Base-by-base conservation (phyloP, 2,888 invertebrate species). In the Phengaris arion region DNA sequence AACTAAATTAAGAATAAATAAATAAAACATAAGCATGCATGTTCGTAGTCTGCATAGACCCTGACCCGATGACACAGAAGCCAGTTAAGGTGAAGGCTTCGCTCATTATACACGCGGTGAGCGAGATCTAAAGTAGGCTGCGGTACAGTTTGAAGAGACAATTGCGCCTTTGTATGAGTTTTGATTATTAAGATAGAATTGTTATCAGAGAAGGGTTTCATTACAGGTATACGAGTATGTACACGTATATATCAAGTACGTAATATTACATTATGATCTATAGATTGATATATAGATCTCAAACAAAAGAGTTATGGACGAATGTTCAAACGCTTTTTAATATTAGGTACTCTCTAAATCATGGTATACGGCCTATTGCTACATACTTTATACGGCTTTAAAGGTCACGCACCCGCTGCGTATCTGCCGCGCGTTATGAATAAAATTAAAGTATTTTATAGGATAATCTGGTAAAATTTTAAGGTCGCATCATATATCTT, bases 1-100 rank as follows among this genome's bases (percentile, higher is more conserved):
- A 72, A 72, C 72, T 72, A 54, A 72, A 72, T 72, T 72, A 72
- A 72, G 72, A 72, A 35, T 52, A 35, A 72, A 72, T 72, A 72
- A 54, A 72, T 72, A 72, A 72, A 72, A 72, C 72, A 72, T 72
- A 6, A 48, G 70, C 52, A 15, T 72, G 54, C 72, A 72, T 54
- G 72, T 13, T 72, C 72, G 22, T 68, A 10, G 68, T 9, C 70
- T 35, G 72, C 15, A 52, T 22, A 72, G 54, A 54, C 72, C 72
- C 22, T 72, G 72, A 72, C 72, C 72, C 54, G 52, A 10, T 72
- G 54, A 72, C 72, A 54, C 72, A 72, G 15, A 72, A 72, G 35
- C 54, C 22, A 52, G 72, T 69, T 46, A 69, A 69, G 69, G 69
- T 48, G 69, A 69, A 69, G 69, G 69, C 69, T 69, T 69, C 64